These are phyloP conservation scores for Diadema setosum DNA, from an alignment of 35 echinoderm and acorn worm species.

Conservation along the genomic window DNA sequence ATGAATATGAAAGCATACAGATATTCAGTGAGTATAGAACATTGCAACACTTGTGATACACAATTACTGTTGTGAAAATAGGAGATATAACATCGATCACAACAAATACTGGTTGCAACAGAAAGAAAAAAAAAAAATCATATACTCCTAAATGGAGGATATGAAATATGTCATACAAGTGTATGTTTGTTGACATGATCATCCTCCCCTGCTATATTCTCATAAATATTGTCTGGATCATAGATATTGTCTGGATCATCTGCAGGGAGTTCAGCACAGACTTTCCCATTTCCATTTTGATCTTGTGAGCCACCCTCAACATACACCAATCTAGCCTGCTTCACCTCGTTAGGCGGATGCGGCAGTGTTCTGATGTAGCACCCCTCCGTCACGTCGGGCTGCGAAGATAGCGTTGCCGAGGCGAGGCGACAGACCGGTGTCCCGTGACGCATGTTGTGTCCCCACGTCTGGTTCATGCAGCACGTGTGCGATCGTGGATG, in stretches of 20 bases:
- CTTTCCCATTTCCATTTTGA: not conserved
- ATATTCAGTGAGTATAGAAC: too few relatives aligned
- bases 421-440: not conserved
- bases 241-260: not conserved
- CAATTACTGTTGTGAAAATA: too few relatives aligned
- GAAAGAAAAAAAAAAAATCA: too few relatives aligned
- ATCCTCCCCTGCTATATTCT: not conserved
- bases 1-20: too few relatives aligned
- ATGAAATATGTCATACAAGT: not conserved
- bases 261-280: not conserved
- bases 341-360: not conserved
- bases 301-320: not conserved
- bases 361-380: constrained; percentile 51
- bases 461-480: not conserved
- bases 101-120: too few relatives aligned
- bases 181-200: not conserved
- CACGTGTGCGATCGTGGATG: not conserved
- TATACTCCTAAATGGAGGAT: too few relatives aligned
- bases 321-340: not conserved
- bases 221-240: not conserved
- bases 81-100: too few relatives aligned
- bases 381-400: not conserved
- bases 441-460: not conserved
- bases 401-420: not conserved
- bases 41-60: too few relatives aligned